These are phyloP conservation scores for Branchellion lobata DNA, from an alignment of 2,888 invertebrate species.

Conservation along the genomic window DNA sequence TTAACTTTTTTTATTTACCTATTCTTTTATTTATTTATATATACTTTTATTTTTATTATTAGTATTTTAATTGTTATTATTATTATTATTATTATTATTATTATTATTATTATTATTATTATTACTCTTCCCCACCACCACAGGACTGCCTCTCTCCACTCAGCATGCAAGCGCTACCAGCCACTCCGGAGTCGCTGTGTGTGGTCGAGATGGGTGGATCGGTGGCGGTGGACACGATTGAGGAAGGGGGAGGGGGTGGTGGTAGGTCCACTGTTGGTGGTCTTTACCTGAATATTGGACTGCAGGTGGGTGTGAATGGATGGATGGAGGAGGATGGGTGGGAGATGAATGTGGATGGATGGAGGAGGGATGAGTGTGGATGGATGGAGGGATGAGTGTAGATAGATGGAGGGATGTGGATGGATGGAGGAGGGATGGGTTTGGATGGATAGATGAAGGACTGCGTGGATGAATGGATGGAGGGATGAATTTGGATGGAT, in stretches of 20 bases:
- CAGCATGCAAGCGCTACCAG: slow-evolving; percentile 93
- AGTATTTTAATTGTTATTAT: no score
- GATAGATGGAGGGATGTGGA: no score
- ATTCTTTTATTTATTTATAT: neutral
- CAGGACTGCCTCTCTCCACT: slow-evolving; percentile 89
- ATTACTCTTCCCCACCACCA: slow-evolving; percentile 24
- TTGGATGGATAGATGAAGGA: no score
- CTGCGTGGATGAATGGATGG: no score
- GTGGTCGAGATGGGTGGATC: slow-evolving; percentile 75
- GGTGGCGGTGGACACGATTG: slow-evolving; percentile 68
- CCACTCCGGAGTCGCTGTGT: slow-evolving; percentile 91
- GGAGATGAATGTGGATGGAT: no score
- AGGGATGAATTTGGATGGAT: no score
- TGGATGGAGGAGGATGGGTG: no score
- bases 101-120: neutral
- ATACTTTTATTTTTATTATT: no score
- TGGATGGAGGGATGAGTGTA: no score
- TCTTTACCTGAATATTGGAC: slow-evolving; percentile 90
- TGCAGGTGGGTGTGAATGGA: slow-evolving; percentile 66
- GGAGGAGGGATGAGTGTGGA: no score
- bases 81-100: neutral
- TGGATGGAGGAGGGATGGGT: no score
- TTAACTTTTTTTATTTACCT: neutral
- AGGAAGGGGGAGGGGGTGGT: slow-evolving; percentile 71
- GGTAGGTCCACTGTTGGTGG: slow-evolving; percentile 68